Evolutionary conservation across 37 sponge, comb jelly and placozoan species (phyloP).

Genomic region (Spongilla lacustris): DNA sequence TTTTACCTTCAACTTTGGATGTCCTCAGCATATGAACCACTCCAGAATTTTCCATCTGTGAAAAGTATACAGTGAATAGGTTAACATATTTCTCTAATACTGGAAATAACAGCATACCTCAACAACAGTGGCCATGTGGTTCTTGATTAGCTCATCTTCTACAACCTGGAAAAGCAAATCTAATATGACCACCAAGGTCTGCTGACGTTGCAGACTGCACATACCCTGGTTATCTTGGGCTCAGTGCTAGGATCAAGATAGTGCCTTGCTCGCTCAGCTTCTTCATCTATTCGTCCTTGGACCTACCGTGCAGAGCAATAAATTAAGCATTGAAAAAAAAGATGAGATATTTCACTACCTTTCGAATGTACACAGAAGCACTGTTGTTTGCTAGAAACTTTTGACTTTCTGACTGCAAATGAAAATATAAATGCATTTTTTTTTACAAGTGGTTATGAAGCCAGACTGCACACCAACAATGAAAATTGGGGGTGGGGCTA

Average conservation of each 20-base stretch:
- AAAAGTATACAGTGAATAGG: background rate
- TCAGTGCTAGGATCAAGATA: slow-evolving; percentile 95
- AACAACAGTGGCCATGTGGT: slow-evolving; percentile 95
- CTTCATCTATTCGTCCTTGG: slow-evolving; percentile 91
- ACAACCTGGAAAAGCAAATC: slow-evolving; percentile 62
- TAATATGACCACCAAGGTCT: background rate
- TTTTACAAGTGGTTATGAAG: too few species aligned
- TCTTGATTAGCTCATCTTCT: slow-evolving; percentile 92
- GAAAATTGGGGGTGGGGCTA: too few species aligned
- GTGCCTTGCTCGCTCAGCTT: slow-evolving; percentile 90
- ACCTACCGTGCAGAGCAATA: slow-evolving; percentile 59
- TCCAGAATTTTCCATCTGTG: slow-evolving; percentile 98
- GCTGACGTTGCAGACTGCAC: background rate
- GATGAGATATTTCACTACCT: slow-evolving; percentile 71
- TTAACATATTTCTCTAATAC: background rate
- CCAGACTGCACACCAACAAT: too few species aligned
- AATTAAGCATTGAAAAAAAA: background rate
- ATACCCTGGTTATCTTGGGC: slow-evolving; percentile 77
- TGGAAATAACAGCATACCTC: slow-evolving; percentile 52
- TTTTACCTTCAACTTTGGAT: slow-evolving; percentile 68
- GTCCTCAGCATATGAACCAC: slow-evolving; percentile 98
- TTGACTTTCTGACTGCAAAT: slow-evolving; percentile 90
- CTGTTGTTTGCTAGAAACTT: slow-evolving; percentile 96
- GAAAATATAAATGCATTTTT: background rate
- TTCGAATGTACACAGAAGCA: slow-evolving; percentile 95